phyloP scores from a whole-genome alignment of 2,888 invertebrate species.

The Acleris emargana region DNA sequence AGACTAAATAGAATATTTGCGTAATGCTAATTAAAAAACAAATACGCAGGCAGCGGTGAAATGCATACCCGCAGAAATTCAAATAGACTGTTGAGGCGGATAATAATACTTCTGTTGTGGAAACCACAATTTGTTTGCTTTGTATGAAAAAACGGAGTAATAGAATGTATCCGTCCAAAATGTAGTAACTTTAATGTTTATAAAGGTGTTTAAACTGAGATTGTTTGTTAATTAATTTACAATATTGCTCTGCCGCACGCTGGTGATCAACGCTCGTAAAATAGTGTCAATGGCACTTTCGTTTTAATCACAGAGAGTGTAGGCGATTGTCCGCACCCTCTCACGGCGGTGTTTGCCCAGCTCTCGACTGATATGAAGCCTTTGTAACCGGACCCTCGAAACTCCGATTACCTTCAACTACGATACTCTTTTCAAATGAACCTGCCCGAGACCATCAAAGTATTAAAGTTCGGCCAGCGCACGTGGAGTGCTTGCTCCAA shows the following conservation, averaged over 20 bases:
- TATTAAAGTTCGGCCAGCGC: conserved; percentile 43
- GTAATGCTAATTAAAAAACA: conserved; percentile 69
- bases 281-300: conserved; percentile 79
- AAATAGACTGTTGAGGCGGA: conserved; percentile 38
- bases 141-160: not conserved
- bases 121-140: not conserved
- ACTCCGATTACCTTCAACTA: conserved; percentile 61
- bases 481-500: conserved; percentile 44
- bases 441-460: conserved; percentile 59
- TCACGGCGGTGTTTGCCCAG: conserved; percentile 72
- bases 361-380: conserved; percentile 70
- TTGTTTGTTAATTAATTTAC: conserved; percentile 28
- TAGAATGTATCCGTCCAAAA: too few species aligned
- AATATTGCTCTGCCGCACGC: conserved; percentile 50
- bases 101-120: not conserved
- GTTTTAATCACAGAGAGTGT: conserved; percentile 81
- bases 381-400: conserved; percentile 72
- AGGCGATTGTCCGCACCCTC: conserved; percentile 74
- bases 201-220: not conserved
- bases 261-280: conserved; percentile 63
- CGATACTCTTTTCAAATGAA: conserved; percentile 68
- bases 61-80: conserved; percentile 51
- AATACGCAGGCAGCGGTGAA: conserved; percentile 55
- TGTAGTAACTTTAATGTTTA: not conserved
- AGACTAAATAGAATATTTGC: conserved; percentile 74